Evolutionary conservation across 2,797 vertebrate species (phyloP), one percentile per base, ranked within the genome.

Genomic region (Carcharodon carcharias): DNA sequence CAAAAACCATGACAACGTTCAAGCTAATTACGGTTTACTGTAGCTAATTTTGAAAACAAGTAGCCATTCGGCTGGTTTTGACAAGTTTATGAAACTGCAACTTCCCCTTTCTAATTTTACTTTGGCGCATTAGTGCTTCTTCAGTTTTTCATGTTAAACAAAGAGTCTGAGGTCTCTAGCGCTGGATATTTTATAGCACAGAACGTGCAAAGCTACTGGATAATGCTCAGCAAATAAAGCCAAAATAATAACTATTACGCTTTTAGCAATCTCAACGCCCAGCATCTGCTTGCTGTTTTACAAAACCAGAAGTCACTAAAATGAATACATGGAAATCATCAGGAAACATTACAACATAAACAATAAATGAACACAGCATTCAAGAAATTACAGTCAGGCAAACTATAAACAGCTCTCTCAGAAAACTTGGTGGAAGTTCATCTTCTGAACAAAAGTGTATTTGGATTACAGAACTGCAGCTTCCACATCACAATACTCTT

Each of bases 321-420:
- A 56, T 92, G 12, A 31, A 28, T 35, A 92, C 12, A 63, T 18
- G 50, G 63, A 95, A 71, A 77, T 73, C 50, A 95, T 50, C 45
- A 95, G 94, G 94, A 95, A 95, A 73, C 94, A 95, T 35, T 56
- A 73, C 12, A 69, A 65, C 63, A 95, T 16, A 35, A 95, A 77
- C 28, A 56, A 69, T 56, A 54, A 71, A 56, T 95, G 69, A 73
- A 35, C 50, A 95, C 23, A 58, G 50, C 35, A 12, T 7, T 95
- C 1, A 58, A 95, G 40, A 95, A 56, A 12, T 9, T 69, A 54
- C 40, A 56, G 50, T 88, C 82, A 95, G 94, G 28, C 94, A 95
- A 50, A 67, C 45, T 45, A 45, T 69, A 45, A 56, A 77, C 69
- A 95, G 94, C 14, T 21, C 35, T 28, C 69, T 73, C 94, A n/a